Evolutionary conservation across 2,797 vertebrate species (phyloP).

Genomic region (Hemibagrus guttatus): DNA sequence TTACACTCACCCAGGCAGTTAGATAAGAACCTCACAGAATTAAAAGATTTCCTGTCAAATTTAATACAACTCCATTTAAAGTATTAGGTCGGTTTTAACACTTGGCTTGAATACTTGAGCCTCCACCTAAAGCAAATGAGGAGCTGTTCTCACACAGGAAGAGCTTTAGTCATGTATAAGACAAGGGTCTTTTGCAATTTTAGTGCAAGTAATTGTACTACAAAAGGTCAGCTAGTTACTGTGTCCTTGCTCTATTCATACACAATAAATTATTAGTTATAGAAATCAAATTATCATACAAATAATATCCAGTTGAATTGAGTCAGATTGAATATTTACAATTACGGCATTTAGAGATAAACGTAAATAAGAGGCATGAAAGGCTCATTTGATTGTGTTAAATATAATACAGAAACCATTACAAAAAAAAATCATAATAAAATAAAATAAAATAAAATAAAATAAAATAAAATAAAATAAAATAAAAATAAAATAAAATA

Average conservation of each 20-base stretch:
- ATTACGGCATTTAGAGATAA: neutral
- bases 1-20: slow-evolving; percentile 3
- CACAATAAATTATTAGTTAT: too few species aligned
- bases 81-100: neutral
- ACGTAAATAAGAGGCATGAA: neutral
- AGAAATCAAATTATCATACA: too few species aligned
- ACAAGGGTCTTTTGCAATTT: neutral
- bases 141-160: neutral
- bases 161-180: neutral
- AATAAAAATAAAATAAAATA: neutral
- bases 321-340: neutral
- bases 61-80: slow-evolving; percentile 8
- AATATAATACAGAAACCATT: neutral
- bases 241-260: neutral
- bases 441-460: neutral
- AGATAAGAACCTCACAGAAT: neutral
- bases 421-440: neutral
- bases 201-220: neutral
- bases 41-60: neutral
- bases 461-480: too few species aligned
- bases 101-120: neutral
- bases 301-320: too few species aligned
- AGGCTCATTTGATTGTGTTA: neutral
- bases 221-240: neutral
- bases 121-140: neutral